phyloP scores from a whole-genome alignment of 2,888 invertebrate species.

The Melinaea menophilus region DNA sequence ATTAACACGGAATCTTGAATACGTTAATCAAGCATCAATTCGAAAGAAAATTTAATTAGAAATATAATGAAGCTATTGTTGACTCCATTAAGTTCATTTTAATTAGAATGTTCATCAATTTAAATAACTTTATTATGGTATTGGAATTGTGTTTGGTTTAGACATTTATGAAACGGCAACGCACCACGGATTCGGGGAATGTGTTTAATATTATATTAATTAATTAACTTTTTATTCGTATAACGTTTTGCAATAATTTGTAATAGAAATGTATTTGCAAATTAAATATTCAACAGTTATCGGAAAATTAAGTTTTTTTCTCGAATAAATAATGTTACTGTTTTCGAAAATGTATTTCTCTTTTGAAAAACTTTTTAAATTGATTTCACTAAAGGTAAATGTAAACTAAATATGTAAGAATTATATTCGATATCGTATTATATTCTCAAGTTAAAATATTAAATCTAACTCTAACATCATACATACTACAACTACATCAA shows the following conservation, averaged over 20 bases:
- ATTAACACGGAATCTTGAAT: conserved; percentile 1
- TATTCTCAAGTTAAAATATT: too few relatives aligned
- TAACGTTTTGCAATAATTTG: background rate
- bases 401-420: too few relatives aligned
- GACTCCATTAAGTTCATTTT: conserved; percentile 6
- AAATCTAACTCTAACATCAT: too few relatives aligned
- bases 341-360: too few relatives aligned
- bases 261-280: background rate
- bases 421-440: too few relatives aligned
- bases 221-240: background rate
- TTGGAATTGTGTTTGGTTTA: conserved; percentile 2
- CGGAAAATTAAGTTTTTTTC: too few relatives aligned
- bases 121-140: conserved; percentile 1
- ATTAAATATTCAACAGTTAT: too few relatives aligned
- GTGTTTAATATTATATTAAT: background rate
- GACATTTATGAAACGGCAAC: background rate
- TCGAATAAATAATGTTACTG: too few relatives aligned
- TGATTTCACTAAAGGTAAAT: too few relatives aligned
- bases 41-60: conserved; percentile 7
- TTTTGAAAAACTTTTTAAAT: too few relatives aligned
- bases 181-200: background rate
- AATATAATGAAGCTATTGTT: conserved; percentile 6
- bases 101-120: conserved; percentile 8
- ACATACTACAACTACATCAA: too few relatives aligned
- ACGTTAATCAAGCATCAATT: conserved; percentile 2